phyloP scores from a whole-genome alignment of 1,140 invertebrate genomes.

The Drosophila elegans region DNA sequence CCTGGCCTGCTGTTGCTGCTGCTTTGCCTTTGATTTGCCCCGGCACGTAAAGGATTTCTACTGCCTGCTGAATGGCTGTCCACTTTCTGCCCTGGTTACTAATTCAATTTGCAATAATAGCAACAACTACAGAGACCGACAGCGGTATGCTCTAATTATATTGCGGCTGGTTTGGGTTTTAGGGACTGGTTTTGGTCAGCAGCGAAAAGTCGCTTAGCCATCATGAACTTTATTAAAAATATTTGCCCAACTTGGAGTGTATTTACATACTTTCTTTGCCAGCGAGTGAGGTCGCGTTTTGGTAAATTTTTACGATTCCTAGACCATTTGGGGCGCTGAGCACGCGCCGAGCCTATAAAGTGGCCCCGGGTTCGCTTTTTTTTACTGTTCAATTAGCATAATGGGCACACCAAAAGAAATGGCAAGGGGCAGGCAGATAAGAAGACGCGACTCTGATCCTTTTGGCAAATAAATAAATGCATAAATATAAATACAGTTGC shows the following conservation, averaged over 20 bases:
- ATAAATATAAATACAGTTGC: constrained; percentile 75
- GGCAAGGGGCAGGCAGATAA: constrained; percentile 18
- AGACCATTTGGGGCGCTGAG: constrained; percentile 53
- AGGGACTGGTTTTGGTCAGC: constrained; percentile 50
- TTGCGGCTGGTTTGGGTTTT: constrained; percentile 55
- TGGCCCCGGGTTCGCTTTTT: constrained; percentile 45
- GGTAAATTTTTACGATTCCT: constrained; percentile 74
- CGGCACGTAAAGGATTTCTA: constrained; percentile 71
- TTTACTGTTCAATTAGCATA: constrained; percentile 84
- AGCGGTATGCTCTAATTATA: constrained; percentile 71
- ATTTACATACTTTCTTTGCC: constrained; percentile 68
- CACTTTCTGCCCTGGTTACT: constrained; percentile 68
- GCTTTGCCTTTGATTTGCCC: constrained; percentile 68
- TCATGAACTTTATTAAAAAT: constrained; percentile 81
- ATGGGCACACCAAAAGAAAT: constrained; percentile 65
- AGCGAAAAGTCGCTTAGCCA: constrained; percentile 61
- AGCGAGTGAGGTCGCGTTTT: background rate
- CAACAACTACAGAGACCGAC: constrained; percentile 20
- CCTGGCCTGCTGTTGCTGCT: constrained; percentile 16
- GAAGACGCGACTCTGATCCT: constrained; percentile 74
- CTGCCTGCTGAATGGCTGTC: constrained; percentile 39
- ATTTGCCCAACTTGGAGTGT: constrained; percentile 54
- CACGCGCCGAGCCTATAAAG: constrained; percentile 76
- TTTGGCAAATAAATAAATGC: constrained; percentile 83
- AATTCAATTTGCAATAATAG: constrained; percentile 82